A percentile compares a stretch with the other conserved stretches of the same genome.
Conservation (phyloP, 1,140 invertebrate genomes). For the Ceratina australensis region DNA sequence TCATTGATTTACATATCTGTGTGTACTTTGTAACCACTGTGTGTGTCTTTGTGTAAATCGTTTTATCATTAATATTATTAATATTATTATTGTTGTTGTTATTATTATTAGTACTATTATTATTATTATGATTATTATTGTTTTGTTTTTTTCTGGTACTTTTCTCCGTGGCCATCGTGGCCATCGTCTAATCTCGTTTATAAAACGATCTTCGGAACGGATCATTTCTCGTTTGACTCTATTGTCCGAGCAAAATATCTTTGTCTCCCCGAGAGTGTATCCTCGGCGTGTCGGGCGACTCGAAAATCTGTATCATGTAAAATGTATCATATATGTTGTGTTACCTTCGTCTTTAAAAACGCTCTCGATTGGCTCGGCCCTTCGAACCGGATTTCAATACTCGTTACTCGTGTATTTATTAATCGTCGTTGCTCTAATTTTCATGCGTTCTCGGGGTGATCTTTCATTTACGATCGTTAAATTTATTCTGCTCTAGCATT, state of each 20-base stretch:
- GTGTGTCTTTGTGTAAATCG: conserved; percentile 53
- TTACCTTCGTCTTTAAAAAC: conserved; percentile 30
- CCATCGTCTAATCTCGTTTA: conserved; percentile 5
- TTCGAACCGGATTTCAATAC: conserved; percentile 1
- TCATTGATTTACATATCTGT: conserved; percentile 71
- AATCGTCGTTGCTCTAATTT: background rate
- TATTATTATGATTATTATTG: too few species aligned
- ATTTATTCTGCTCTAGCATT: conserved; percentile 13
- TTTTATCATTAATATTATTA: background rate
- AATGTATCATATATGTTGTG: conserved; percentile 18
- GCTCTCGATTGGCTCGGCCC: conserved; percentile 7
- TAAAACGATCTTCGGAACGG: background rate
- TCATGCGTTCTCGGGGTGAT: background rate
- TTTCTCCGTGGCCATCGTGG: conserved; percentile 21
- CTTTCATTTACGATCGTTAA: background rate
- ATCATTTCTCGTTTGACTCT: conserved; percentile 7
- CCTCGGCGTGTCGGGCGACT: background rate
- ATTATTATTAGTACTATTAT: conserved; percentile 27
- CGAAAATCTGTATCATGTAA: background rate
- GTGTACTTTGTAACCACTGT: conserved; percentile 48
- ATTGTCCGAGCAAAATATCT: background rate
- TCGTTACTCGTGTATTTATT: background rate
- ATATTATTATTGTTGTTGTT: conserved; percentile 28
- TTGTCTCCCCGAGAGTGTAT: background rate
- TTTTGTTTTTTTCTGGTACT: conserved; percentile 41